Percentiles rank a stretch among this genome's conserved stretches.
Conservation (phyloP, 2,888 invertebrate species). For the Xestobium rufovillosum region DNA sequence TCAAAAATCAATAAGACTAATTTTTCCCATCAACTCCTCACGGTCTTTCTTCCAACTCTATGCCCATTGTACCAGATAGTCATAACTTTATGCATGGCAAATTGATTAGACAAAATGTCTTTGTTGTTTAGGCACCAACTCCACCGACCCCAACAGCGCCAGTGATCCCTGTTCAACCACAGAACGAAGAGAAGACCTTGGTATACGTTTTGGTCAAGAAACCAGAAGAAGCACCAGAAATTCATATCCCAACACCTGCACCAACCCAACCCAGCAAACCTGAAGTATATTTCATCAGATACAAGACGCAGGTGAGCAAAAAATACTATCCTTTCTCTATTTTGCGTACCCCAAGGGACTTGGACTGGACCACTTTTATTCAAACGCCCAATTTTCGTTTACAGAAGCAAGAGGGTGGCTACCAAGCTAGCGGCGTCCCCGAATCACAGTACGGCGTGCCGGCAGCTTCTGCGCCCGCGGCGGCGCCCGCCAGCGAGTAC, state of each 20-base stretch:
- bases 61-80: no score
- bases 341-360: no score
- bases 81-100: no score
- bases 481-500: constrained; percentile 50
- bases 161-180: constrained; percentile 71
- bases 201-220: constrained; percentile 86
- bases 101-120: no score
- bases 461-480: constrained; percentile 30
- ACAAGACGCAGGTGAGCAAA: constrained; percentile 75
- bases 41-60: no score
- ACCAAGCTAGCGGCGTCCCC: constrained; percentile 40
- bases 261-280: constrained; percentile 84
- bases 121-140: constrained; percentile 82
- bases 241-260: constrained; percentile 69
- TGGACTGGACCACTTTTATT: no score
- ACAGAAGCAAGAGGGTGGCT: constrained; percentile 41
- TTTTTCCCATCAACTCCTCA: no score
- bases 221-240: constrained; percentile 75
- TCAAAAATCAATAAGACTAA: no score
- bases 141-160: constrained; percentile 76
- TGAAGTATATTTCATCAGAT: constrained; percentile 86
- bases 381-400: constrained; percentile 13
- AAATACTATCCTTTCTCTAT: no score
- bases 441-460: constrained; percentile 49
- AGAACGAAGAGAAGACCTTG: constrained; percentile 82